Base-by-base conservation (phyloP, 2,888 invertebrate species). In the Andrena camellia region DNA sequence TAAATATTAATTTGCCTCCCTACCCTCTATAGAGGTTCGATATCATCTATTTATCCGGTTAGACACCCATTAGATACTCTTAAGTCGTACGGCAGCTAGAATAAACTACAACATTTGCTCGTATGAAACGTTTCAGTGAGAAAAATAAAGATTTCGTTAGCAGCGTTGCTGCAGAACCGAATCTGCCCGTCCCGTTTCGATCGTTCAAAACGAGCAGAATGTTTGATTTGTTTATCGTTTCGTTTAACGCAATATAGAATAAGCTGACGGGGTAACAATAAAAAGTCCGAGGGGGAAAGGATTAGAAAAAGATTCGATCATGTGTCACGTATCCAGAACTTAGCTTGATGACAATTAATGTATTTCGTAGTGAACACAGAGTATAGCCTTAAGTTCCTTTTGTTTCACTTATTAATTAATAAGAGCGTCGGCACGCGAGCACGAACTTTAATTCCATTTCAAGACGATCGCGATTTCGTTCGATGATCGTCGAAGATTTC, bases 111-210 rank as follows among this genome's bases (percentile, higher is more conserved):
- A 62, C 54, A 67, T 62, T 54, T 60, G 31, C 52, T 52, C 59
- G 72, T 64, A 71, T 63, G 31, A 74, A 82, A 63, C 62, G 57
- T 59, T 69, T n/a, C 69, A 6, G 48, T 59, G 79, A 62, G 33
- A 74, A 73, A 74, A 83, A 75, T 73, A 52, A 72, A 42, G 62
- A 78, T 66, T 68, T 66, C 59, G 74, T 48, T 48, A 57, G 33
- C 50, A 42, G 52, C 60, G 17, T 62, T 23, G 20, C 62, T 68
- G 64, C 31, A 6, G n/a, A 66, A 66, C 5, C 10, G 17, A 64
- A 64, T 73, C 54, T 29, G 48, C 29, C 42, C 5, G 29, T 35
- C 31, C 50, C 20, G 72, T 64, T 57, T 35, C 64, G 35, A 29
- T 62, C 57, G 57, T 57, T n/a, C 13, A 57, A 42, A 57, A 57